These are phyloP conservation scores for Helicoverpa assulta DNA, from an alignment of 2,888 invertebrate genomes.

Conservation along the genomic window DNA sequence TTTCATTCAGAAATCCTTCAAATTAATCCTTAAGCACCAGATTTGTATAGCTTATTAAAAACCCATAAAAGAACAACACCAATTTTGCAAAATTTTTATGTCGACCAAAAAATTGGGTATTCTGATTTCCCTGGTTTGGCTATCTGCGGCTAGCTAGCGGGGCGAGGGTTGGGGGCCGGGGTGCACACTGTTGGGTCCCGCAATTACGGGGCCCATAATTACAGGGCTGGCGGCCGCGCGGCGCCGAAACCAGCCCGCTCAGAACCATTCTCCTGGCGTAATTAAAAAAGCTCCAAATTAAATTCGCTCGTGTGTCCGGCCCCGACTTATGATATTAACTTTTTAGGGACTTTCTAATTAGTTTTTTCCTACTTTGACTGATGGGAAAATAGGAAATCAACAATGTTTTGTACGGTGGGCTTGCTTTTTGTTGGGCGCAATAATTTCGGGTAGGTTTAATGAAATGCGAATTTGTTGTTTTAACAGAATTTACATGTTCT, in stretches of 20 bases:
- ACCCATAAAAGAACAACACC: constrained; percentile 19
- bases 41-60: constrained; percentile 11
- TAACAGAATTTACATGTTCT: constrained; percentile 19
- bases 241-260: constrained; percentile 86
- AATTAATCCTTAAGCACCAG: background rate
- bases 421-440: constrained; percentile 39
- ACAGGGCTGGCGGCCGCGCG: constrained; percentile 87
- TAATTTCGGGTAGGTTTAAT: constrained; percentile 37
- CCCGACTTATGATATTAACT: constrained; percentile 88
- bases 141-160: constrained; percentile 77
- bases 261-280: constrained; percentile 86
- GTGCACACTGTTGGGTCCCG: constrained; percentile 81
- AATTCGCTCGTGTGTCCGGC: constrained; percentile 88
- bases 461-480: constrained; percentile 35
- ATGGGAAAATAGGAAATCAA: constrained; percentile 76
- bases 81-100: constrained; percentile 49
- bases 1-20: background rate
- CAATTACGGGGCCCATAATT: constrained; percentile 90
- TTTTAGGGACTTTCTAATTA: constrained; percentile 89
- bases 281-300: constrained; percentile 90
- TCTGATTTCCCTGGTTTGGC: constrained; percentile 76
- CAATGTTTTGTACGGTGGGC: constrained; percentile 39
- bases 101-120: constrained; percentile 60
- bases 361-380: constrained; percentile 77
- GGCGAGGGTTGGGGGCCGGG: constrained; percentile 71